Base-by-base conservation (phyloP, 2,888 invertebrate species). In the Mactromeris polynyma region DNA sequence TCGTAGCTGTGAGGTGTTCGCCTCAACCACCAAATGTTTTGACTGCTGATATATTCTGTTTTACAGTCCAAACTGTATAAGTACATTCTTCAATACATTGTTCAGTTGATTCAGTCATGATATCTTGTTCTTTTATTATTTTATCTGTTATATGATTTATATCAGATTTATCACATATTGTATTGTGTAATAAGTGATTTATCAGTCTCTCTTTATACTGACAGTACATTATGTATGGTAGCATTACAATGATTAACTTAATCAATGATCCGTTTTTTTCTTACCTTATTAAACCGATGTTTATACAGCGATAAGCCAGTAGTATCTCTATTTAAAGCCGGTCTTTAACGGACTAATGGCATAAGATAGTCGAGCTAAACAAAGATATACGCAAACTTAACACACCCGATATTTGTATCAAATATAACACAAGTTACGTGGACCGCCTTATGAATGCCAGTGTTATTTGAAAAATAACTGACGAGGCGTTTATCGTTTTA, bases 261-360 rank as follows among this genome's bases (percentile, higher is more conserved):
- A 73, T 73, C 73, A 73, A 17, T 73, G 33, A 36, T 73, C 73
- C 9, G 6, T 33, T 73, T 73, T 73, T 33, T 73, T 73, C 36
- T 19, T 36, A 33, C 73, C 19, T 36, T 73, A 73, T 33, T 36
- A 73, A 36, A 36, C 73, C 33, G 19, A 36, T 73, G 73, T 73
- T 73, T 73, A 73, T 33, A 73, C 36, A 33, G 33, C 33, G 73
- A 73, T 73, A 73, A 73, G 73, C 73, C 73, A 73, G 36, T 73
- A 9, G 17, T 73, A 33, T 73, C 73, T 73, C 19, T 73, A 73
- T 73, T 73, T 33, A 73, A 73, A 36, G 73, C 73, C 73, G 33
- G 73, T 73, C 14, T 73, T 73, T 73, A 73, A 36, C 73, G 36
- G 73, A 73, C 33, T 73, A 19, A 73, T 17, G 17, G 73, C 36